phyloP scores from a whole-genome alignment of 2,888 invertebrate species.

The Amiota minor region DNA sequence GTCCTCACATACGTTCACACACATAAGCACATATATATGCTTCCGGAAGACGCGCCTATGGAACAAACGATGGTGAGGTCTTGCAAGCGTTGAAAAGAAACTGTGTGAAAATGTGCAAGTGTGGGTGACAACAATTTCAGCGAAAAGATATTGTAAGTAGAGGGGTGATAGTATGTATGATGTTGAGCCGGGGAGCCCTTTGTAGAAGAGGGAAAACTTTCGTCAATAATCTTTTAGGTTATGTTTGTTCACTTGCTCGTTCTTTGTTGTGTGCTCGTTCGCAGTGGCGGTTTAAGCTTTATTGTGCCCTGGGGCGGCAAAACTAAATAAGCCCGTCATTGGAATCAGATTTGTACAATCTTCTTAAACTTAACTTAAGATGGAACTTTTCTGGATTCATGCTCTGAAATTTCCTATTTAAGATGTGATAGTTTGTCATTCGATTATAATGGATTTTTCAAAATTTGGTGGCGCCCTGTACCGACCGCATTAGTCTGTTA shows the following conservation, averaged over 20 bases:
- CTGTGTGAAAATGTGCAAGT: constrained; percentile 17
- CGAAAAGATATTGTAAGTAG: background rate
- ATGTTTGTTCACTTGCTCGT: constrained; percentile 27
- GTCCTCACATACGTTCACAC: no score
- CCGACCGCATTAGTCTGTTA: no score
- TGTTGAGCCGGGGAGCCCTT: no score
- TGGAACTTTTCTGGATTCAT: no score
- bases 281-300: background rate
- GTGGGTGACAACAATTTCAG: background rate
- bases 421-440: no score
- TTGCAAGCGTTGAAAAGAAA: background rate
- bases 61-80: background rate
- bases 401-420: no score
- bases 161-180: no score
- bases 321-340: background rate
- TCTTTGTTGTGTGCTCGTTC: constrained; percentile 5
- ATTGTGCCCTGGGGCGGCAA: background rate
- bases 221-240: constrained; percentile 46
- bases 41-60: background rate
- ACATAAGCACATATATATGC: no score
- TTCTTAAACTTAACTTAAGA: no score
- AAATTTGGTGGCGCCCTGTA: no score
- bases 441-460: no score
- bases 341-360: no score
- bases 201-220: constrained; percentile 26